phyloP scores from a whole-genome alignment of 1,140 invertebrate species.

The Heliconius eleuchia region DNA sequence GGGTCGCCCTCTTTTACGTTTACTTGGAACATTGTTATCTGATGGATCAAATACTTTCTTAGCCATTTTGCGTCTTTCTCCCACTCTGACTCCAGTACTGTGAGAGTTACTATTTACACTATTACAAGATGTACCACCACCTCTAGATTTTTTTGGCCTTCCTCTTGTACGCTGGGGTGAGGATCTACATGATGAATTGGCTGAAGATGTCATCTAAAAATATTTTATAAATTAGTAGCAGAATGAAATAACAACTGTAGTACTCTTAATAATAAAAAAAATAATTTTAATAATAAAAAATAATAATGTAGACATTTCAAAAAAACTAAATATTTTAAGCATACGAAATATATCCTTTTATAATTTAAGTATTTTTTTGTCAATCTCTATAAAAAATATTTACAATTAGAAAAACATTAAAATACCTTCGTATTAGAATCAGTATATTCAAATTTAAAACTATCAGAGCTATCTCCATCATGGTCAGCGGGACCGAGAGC shows the following conservation, averaged over 20 bases:
- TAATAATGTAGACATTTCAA: no score
- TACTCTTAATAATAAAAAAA: no score
- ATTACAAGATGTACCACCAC: conserved; percentile 58
- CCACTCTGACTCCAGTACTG: conserved; percentile 69
- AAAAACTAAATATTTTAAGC: background rate
- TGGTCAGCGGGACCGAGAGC: conserved; percentile 82
- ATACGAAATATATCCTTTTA: background rate
- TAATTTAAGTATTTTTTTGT: background rate
- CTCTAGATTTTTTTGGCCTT: conserved; percentile 62
- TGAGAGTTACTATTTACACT: conserved; percentile 66
- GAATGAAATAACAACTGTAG: no score
- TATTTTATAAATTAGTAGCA: background rate
- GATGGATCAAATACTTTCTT: conserved; percentile 91
- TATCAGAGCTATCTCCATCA: conserved; percentile 75
- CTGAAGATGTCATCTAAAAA: conserved; percentile 75
- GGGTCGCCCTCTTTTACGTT: conserved; percentile 84
- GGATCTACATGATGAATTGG: conserved; percentile 77
- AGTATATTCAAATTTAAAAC: conserved; percentile 74
- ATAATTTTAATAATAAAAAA: no score
- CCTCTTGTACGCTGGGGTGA: conserved; percentile 74
- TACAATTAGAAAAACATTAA: background rate
- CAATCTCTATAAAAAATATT: background rate
- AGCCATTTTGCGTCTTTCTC: conserved; percentile 81
- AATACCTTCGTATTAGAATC: conserved; percentile 74
- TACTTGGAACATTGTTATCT: conserved; percentile 86